These are phyloP conservation scores for Bombylius major DNA, from an alignment of 2,888 invertebrate genomes.

Conservation along the genomic window DNA sequence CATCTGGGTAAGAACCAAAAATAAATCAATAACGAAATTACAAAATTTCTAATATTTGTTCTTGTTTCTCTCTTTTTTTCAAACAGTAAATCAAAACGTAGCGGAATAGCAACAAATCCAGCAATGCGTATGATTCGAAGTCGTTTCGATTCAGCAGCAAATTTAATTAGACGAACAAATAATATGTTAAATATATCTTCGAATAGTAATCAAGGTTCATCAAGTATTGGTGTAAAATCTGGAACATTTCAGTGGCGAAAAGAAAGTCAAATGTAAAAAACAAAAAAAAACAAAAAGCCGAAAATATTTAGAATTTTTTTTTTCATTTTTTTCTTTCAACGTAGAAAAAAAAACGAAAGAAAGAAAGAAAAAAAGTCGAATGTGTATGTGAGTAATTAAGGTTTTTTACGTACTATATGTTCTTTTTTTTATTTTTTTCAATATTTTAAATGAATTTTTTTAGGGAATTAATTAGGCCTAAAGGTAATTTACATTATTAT, in stretches of 20 bases:
- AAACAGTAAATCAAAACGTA: constrained; percentile 52
- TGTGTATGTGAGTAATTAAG: too few species aligned
- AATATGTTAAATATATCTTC: constrained; percentile 32
- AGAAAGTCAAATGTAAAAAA: constrained; percentile 36
- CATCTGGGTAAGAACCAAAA: constrained; percentile 26
- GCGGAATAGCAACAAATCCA: constrained; percentile 76
- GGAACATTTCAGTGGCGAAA: constrained; percentile 39
- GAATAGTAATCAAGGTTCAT: constrained; percentile 36
- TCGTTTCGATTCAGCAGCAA: constrained; percentile 38
- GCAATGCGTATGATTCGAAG: constrained; percentile 62
- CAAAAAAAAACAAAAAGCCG: neutral
- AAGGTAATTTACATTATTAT: too few species aligned
- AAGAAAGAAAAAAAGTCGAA: too few species aligned
- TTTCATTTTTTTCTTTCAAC: neutral
- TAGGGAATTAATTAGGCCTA: too few species aligned
- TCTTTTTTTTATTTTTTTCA: too few species aligned
- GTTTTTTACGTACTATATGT: too few species aligned
- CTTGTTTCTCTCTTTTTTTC: neutral
- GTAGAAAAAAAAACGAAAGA: neutral
- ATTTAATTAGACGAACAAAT: constrained; percentile 35
- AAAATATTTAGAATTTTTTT: neutral
- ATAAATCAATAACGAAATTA: neutral
- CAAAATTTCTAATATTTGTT: neutral
- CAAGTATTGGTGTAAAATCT: constrained; percentile 39
- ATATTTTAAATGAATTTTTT: too few species aligned